Conservation (phyloP, 2,888 invertebrate species). For the Pachliopta kotzebuea region DNA sequence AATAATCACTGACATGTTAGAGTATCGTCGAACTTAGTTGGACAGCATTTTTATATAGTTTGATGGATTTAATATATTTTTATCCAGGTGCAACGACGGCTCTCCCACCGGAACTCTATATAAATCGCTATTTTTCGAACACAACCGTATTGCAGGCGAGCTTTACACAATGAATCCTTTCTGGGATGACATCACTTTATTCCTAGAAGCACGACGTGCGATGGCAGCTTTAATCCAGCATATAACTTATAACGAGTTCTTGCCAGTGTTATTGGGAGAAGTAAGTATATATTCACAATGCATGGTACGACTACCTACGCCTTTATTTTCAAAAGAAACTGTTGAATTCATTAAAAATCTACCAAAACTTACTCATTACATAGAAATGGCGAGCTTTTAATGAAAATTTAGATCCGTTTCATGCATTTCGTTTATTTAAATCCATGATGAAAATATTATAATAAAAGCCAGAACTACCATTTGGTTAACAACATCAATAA, state of each 20-base stretch:
- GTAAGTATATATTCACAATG: too few relatives aligned
- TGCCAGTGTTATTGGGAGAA: slow-evolving; percentile 88
- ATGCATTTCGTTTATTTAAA: background rate
- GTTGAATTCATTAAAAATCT: background rate
- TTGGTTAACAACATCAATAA: background rate
- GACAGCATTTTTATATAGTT: too few relatives aligned
- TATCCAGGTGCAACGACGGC: slow-evolving; percentile 80
- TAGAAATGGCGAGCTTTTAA: background rate
- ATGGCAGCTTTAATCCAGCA: slow-evolving; percentile 91
- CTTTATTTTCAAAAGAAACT: background rate
- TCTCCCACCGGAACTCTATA: slow-evolving; percentile 87
- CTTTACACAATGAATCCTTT: slow-evolving; percentile 86
- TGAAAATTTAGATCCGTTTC: background rate
- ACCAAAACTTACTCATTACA: too few relatives aligned
- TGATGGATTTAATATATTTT: slow-evolving; percentile 7
- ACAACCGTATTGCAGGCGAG: slow-evolving; percentile 88
- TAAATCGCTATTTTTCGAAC: slow-evolving; percentile 86
- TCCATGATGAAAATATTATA: background rate
- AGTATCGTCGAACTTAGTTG: too few relatives aligned
- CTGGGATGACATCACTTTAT: slow-evolving; percentile 89
- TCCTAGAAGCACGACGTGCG: slow-evolving; percentile 87
- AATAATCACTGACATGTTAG: too few relatives aligned
- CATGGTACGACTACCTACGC: too few relatives aligned
- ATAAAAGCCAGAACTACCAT: slow-evolving; percentile 1
- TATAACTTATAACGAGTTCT: slow-evolving; percentile 90